A percentile compares a stretch with the other conserved stretches of the same genome.
phyloP scores from a whole-genome alignment of 2,113 vertebrate species.

The Aphyosemion australe region DNA sequence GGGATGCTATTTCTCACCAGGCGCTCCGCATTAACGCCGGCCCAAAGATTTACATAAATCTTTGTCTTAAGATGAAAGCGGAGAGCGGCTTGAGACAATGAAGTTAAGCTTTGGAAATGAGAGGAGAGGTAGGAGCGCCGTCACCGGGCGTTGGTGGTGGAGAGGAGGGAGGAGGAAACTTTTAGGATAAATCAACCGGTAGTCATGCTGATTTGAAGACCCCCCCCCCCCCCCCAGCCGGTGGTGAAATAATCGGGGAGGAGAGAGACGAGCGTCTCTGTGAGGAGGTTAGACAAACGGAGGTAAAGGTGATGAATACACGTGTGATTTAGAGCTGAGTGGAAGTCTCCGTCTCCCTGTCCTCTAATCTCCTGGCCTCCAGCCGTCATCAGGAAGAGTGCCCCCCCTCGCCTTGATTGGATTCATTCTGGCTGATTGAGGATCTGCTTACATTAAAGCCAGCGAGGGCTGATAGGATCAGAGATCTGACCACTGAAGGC shows the following conservation, averaged over 20 bases:
- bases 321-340: slow-evolving; percentile 66
- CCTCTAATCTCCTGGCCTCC: slow-evolving; percentile 77
- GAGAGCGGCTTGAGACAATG: slow-evolving; percentile 81
- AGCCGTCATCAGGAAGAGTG: slow-evolving; percentile 77
- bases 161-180: slow-evolving; percentile 41
- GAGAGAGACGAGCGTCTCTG: too few species aligned
- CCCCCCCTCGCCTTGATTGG: slow-evolving; percentile 77
- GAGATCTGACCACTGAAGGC: slow-evolving; percentile 66
- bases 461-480: slow-evolving; percentile 55
- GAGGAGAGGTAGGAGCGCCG: slow-evolving; percentile 56
- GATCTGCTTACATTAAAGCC: slow-evolving; percentile 75
- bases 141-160: slow-evolving; percentile 50
- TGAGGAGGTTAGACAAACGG: slow-evolving; percentile 33
- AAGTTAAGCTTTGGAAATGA: slow-evolving; percentile 83
- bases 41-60: slow-evolving; percentile 87
- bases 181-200: slow-evolving; percentile 72
- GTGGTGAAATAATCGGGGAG: slow-evolving; percentile 44
- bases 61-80: slow-evolving; percentile 86
- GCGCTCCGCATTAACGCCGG: slow-evolving; percentile 81
- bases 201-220: slow-evolving; percentile 70
- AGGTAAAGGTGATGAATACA: slow-evolving; percentile 61
- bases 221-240: slow-evolving; percentile 33
- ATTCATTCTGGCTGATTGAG: slow-evolving; percentile 74
- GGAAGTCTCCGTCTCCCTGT: slow-evolving; percentile 24
- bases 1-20: slow-evolving; percentile 82